Evolutionary conservation across 2,113 vertebrate genomes (phyloP).

Genomic region (Callospermophilus lateralis): DNA sequence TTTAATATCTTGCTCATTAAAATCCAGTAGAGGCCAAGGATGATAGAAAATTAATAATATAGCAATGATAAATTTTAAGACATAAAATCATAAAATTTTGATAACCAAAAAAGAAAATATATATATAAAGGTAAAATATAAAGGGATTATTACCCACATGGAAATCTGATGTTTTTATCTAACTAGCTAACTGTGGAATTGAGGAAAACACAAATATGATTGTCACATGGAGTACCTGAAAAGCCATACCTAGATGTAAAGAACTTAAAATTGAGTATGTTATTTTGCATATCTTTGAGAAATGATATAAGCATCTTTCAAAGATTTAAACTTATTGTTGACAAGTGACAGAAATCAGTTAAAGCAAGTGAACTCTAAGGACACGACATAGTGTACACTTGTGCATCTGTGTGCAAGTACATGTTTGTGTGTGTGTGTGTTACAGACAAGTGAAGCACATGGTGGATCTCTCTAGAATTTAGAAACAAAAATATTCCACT

Average conservation of each 20-base stretch:
- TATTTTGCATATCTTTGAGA: not conserved
- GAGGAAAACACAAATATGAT: not conserved
- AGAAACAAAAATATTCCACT: not conserved
- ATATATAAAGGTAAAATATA: not conserved
- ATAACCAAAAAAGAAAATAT: not conserved
- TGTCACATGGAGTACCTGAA: not conserved
- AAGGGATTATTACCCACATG: not conserved
- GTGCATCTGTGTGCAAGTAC: not conserved
- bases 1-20: conserved; percentile 37
- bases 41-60: conserved; percentile 11
- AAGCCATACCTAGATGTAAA: not conserved
- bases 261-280: not conserved
- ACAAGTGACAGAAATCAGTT: not conserved
- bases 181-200: not conserved
- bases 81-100: not conserved
- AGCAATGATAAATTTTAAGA: not conserved
- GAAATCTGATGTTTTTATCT: not conserved
- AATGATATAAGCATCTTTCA: conserved; percentile 2
- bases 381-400: rapidly evolving
- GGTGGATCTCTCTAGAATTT: not conserved
- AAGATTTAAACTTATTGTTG: not conserved
- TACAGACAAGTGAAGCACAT: not conserved
- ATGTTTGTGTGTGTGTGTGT: not conserved
- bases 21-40: not conserved
- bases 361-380: not conserved